Evolutionary conservation across 2,888 invertebrate genomes (phyloP).

Genomic region (Ametastegia equiseti): DNA sequence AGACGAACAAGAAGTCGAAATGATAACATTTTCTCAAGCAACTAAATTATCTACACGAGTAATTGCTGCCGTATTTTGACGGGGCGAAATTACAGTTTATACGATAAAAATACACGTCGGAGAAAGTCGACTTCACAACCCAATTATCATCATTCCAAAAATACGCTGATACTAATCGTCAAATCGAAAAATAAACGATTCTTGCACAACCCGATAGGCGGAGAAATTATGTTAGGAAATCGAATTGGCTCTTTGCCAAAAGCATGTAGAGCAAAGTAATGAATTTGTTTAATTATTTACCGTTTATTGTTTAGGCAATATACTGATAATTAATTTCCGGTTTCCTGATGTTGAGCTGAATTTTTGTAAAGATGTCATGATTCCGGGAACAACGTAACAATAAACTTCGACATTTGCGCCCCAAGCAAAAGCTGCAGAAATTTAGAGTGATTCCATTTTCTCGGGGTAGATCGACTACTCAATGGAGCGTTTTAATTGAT

Average conservation of each 20-base stretch:
- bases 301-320: background rate
- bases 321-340: slow-evolving; percentile 4
- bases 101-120: background rate
- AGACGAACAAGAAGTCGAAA: too few species aligned
- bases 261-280: slow-evolving; percentile 19
- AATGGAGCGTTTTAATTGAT: slow-evolving; percentile 6
- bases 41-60: too few species aligned
- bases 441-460: background rate
- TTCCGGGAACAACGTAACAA: background rate
- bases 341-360: background rate
- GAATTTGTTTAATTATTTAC: slow-evolving; percentile 3
- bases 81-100: background rate
- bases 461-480: background rate
- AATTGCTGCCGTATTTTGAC: background rate
- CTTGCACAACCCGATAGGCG: background rate
- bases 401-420: background rate
- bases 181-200: background rate
- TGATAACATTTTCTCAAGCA: too few species aligned
- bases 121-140: background rate
- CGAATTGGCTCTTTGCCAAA: slow-evolving; percentile 20
- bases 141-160: background rate
- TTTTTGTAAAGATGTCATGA: background rate
- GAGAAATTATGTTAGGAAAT: slow-evolving; percentile 1
- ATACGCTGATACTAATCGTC: background rate
- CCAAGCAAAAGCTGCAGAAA: background rate